A percentile compares a stretch with the other conserved stretches of the same genome.
Evolutionary conservation across 2,113 vertebrate species (phyloP).

Genomic region (Embiotoca jacksoni): DNA sequence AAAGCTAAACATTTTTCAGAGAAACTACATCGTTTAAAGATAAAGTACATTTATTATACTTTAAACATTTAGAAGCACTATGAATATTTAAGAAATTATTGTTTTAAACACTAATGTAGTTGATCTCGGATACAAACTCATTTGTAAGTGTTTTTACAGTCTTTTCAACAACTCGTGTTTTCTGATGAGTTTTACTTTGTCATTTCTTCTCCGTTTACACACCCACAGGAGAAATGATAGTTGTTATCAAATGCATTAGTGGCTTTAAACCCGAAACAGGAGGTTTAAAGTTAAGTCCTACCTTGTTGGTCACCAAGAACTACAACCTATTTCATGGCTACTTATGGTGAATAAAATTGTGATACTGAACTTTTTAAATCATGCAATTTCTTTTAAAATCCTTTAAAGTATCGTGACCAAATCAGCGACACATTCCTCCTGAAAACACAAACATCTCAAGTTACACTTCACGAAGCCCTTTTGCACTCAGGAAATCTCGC

Average conservation of each 20-base stretch:
- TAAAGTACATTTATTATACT: too few species aligned
- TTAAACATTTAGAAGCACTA: too few species aligned
- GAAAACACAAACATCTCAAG: conserved; percentile 59
- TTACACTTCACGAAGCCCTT: conserved; percentile 43
- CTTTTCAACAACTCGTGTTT: too few species aligned
- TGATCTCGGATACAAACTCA: too few species aligned
- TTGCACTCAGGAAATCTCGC: conserved; percentile 56
- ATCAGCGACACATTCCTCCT: conserved; percentile 43
- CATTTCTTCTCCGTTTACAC: neutral
- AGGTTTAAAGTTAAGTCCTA: neutral
- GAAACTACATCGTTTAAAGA: too few species aligned
- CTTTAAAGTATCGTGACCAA: conserved; percentile 16
- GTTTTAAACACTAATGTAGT: too few species aligned
- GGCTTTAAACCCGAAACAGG: neutral
- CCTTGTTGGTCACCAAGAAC: neutral
- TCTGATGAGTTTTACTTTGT: too few species aligned
- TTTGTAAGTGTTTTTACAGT: too few species aligned
- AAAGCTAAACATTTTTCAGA: too few species aligned
- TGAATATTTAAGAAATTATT: too few species aligned
- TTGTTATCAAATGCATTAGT: neutral
- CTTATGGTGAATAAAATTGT: neutral
- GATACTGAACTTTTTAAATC: neutral
- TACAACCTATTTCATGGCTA: fast-evolving
- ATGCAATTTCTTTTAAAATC: neutral
- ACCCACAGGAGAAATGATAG: neutral